Evolutionary conservation across 2,797 vertebrate genomes (phyloP), one percentile per base, ranked within the genome.

Genomic region (Arctocebus calabarensis): DNA sequence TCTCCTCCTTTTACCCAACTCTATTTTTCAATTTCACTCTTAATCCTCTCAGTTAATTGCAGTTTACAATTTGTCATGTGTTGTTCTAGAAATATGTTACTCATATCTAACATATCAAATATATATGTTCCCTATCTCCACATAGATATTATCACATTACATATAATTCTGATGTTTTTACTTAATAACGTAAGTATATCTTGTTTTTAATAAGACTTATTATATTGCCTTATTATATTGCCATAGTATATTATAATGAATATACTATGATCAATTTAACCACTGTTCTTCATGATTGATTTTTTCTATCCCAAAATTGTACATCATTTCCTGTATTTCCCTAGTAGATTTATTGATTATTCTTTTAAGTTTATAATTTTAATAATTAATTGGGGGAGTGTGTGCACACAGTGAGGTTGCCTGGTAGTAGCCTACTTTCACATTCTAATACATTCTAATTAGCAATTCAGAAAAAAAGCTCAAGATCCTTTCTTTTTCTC

Each of bases 281-380:
- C 59, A 61, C n/a, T 66, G 7, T 27, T 88, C 93, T 92, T 43
- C 5, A 5, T 66, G 32, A 94, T 55, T 85, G 13, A 3, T 70
- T 52, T 73, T 91, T 74, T 68, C 5, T 52, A 52, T 61, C 52
- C 12, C 32, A 79, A 45, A 6, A 59, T 84, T 88, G 11, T 8
- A 62, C 2, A 48, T 66, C 37, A 52, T 70, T 86, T 92, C 2
- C n/a, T 84, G 17, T 78, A 59, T 86, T 79, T 82, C 3, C 20
- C 4, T 82, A 66, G 2, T 59, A 32, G 91, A 48, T 70, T 79
- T 79, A 61, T 52, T 57, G 22, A 6, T 91, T 40, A 87, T 29
- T 71, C 43, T 61, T 73, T 92, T 88, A 37, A 81, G 8, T 78
- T 91, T 88, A 70, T 2, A 62, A 45, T 82, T 82, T 92, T 91